These are phyloP conservation scores for Fissipunctia ypsillon DNA, from an alignment of 2,888 invertebrate genomes.

Conservation along the genomic window DNA sequence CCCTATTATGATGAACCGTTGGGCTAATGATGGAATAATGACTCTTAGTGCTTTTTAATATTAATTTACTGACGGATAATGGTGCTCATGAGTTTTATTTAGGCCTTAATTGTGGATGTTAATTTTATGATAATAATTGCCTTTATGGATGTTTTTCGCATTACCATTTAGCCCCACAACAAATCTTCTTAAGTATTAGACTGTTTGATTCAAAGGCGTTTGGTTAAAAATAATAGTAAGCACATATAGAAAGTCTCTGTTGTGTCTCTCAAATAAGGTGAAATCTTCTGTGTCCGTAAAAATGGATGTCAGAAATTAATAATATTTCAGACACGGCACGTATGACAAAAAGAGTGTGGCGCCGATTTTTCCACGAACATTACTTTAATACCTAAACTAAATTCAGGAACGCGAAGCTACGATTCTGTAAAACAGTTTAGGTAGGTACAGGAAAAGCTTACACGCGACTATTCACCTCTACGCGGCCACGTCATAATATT, in stretches of 20 bases:
- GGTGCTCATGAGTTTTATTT: conserved; percentile 24
- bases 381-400: conserved; percentile 5
- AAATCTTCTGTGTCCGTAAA: neutral
- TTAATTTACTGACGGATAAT: conserved; percentile 38
- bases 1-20: conserved; percentile 52
- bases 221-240: neutral
- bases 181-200: neutral
- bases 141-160: too few relatives aligned
- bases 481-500: conserved; percentile 65
- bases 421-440: neutral
- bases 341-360: neutral
- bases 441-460: conserved; percentile 26
- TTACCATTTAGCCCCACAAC: neutral
- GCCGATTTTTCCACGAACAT: neutral
- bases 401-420: neutral
- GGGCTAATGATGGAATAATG: conserved; percentile 49
- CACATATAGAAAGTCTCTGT: neutral
- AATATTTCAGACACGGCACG: neutral
- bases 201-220: neutral
- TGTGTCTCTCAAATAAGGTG: neutral
- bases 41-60: conserved; percentile 43
- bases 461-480: conserved; percentile 51
- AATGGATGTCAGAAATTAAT: neutral
- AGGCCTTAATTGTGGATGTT: conserved; percentile 2
- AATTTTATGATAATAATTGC: neutral